phyloP scores from a whole-genome alignment of 2,888 invertebrate species.

The Blera fallax region DNA sequence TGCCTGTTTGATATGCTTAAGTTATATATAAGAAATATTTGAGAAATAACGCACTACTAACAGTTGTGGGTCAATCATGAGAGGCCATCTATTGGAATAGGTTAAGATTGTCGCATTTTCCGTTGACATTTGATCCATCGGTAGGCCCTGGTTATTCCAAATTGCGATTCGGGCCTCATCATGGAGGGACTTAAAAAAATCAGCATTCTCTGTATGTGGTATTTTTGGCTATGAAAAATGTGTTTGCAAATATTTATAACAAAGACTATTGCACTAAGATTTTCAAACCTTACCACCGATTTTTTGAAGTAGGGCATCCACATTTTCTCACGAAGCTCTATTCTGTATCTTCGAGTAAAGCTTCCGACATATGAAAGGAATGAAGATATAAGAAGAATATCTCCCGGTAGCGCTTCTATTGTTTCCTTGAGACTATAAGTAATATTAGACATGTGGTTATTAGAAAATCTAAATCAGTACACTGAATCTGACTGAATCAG shows the following conservation, averaged over 20 bases:
- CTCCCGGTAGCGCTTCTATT: constrained; percentile 93
- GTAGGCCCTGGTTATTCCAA: constrained; percentile 98
- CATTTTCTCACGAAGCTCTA: constrained; percentile 89
- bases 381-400: constrained; percentile 93
- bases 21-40: neutral
- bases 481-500: no score
- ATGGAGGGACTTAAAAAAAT: constrained; percentile 91
- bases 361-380: constrained; percentile 98
- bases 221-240: constrained; percentile 85
- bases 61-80: constrained; percentile 97
- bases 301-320: constrained; percentile 92
- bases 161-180: constrained; percentile 95
- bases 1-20: constrained; percentile 83
- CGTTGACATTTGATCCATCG: constrained; percentile 96
- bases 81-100: constrained; percentile 95
- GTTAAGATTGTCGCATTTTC: constrained; percentile 97
- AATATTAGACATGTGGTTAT: neutral
- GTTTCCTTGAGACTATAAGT: constrained; percentile 86
- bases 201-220: constrained; percentile 90
- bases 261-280: neutral
- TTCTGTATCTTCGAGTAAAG: constrained; percentile 93
- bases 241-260: neutral
- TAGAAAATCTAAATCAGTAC: no score
- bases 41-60: constrained; percentile 77
- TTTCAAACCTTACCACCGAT: constrained; percentile 83